phyloP scores from a whole-genome alignment of 1,140 invertebrate species.

The Telenomus remus region DNA sequence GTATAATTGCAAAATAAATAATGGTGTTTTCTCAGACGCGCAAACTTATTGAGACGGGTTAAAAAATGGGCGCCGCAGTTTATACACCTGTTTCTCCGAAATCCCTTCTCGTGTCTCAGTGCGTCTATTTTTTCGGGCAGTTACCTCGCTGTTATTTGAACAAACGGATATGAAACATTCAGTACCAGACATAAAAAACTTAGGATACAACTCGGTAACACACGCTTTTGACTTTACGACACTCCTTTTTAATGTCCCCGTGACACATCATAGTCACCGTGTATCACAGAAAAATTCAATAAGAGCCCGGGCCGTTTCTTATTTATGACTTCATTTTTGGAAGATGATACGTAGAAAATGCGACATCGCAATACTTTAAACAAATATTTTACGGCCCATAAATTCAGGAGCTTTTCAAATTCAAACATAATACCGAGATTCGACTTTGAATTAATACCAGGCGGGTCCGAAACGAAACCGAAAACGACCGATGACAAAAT shows the following conservation, averaged over 20 bases:
- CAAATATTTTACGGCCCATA: conserved; percentile 2
- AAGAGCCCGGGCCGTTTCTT: conserved; percentile 11
- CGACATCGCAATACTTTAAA: conserved; percentile 1
- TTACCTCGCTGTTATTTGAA: conserved; percentile 24
- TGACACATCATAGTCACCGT: conserved; percentile 26
- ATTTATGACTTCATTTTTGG: conserved; percentile 29
- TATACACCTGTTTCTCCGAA: too few species aligned
- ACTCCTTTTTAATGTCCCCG: conserved; percentile 27
- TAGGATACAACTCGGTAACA: conserved; percentile 6
- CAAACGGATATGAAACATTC: conserved; percentile 33
- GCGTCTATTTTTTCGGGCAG: too few species aligned
- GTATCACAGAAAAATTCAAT: conserved; percentile 28
- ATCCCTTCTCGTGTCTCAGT: too few species aligned
- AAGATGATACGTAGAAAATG: conserved; percentile 5
- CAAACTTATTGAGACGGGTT: too few species aligned
- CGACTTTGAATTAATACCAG: too few species aligned
- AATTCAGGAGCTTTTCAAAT: conserved; percentile 2
- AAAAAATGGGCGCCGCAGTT: too few species aligned
- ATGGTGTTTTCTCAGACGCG: too few species aligned
- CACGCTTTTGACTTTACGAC: conserved; percentile 24
- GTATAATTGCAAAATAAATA: too few species aligned
- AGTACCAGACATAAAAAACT: conserved; percentile 25
- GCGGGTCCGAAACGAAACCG: too few species aligned
- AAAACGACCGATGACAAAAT: too few species aligned
- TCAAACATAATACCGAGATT: too few species aligned